A percentile compares a stretch with the other conserved stretches of the same genome.
phyloP scores from a whole-genome alignment of 2,888 invertebrate species.

The Morpho deidamia region DNA sequence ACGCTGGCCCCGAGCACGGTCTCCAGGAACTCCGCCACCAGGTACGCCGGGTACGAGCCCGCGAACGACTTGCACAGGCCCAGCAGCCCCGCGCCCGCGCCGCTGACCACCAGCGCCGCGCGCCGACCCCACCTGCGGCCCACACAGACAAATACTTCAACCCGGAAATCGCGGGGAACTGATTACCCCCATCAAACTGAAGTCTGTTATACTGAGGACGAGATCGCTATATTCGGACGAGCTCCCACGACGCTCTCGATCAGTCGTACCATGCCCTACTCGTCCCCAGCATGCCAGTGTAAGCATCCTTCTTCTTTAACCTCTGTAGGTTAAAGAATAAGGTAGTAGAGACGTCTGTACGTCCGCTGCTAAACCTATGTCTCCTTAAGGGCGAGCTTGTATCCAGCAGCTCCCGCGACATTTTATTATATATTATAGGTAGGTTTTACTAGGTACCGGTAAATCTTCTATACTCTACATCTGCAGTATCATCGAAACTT shows the following conservation, averaged over 20 bases:
- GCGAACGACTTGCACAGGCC: conserved; percentile 78
- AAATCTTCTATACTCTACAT: no score
- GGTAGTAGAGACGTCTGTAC: no score
- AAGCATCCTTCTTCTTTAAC: background rate
- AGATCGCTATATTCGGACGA: background rate
- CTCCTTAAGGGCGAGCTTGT: no score
- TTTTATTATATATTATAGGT: no score
- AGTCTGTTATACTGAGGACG: no score
- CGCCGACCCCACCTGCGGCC: conserved; percentile 83
- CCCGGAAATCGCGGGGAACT: background rate
- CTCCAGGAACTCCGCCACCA: conserved; percentile 75
- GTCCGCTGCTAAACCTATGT: no score
- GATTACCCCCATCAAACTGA: no score
- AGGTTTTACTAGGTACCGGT: no score
- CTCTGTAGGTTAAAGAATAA: no score
- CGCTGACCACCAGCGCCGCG: conserved; percentile 75
- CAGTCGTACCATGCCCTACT: background rate
- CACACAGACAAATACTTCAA: background rate
- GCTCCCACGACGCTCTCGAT: background rate
- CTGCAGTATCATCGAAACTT: no score
- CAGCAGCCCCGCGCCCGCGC: conserved; percentile 64
- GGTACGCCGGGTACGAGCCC: conserved; percentile 69
- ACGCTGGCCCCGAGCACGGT: conserved; percentile 77
- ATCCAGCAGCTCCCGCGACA: no score
- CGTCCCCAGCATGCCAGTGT: background rate